Conservation (phyloP, 37 sponge, comb jelly and placozoan genomes). For the Petrosia ficiformis region DNA sequence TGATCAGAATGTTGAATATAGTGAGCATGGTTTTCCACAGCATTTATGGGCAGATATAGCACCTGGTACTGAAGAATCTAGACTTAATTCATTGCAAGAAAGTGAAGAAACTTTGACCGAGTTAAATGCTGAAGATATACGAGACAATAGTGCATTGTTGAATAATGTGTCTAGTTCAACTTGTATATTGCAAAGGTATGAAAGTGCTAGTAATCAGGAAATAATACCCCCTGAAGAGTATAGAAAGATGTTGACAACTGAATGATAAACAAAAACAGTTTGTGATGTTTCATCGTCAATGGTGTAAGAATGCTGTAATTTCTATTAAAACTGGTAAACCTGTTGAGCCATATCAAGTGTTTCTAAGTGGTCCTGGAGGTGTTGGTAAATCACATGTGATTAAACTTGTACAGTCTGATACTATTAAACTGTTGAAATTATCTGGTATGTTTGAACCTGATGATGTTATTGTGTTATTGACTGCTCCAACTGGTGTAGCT, state of each 20-base stretch:
- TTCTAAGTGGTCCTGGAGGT: slow-evolving; percentile 47
- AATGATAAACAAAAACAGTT: slow-evolving; percentile 2
- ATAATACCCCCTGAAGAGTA: not conserved
- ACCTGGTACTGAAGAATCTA: slow-evolving; percentile 9
- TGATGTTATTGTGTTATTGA: slow-evolving; percentile 25
- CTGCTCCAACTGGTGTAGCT: slow-evolving; percentile 51
- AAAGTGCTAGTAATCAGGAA: not conserved
- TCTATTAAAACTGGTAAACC: slow-evolving; percentile 17
- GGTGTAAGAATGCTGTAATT: slow-evolving; percentile 37
- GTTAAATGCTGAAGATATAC: not conserved
- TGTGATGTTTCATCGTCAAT: slow-evolving; percentile 23
- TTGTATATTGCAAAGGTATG: no score
- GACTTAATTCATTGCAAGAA: not conserved
- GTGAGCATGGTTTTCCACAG: slow-evolving; percentile 6
- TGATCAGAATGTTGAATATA: not conserved
- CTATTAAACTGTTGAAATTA: slow-evolving; percentile 9
- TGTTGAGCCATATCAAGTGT: slow-evolving; percentile 31
- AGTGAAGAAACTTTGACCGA: not conserved
- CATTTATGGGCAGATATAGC: slow-evolving; percentile 31
- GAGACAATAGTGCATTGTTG: not conserved
- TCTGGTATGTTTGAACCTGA: slow-evolving; percentile 18
- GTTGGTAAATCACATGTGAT: slow-evolving; percentile 43
- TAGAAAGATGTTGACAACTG: not conserved
- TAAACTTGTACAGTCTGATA: slow-evolving; percentile 20
- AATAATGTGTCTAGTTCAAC: no score